A percentile compares a stretch with the other conserved stretches of the same genome.
phyloP scores from a whole-genome alignment of 2,113 vertebrate species.

The human (Homo sapiens) region DNA sequence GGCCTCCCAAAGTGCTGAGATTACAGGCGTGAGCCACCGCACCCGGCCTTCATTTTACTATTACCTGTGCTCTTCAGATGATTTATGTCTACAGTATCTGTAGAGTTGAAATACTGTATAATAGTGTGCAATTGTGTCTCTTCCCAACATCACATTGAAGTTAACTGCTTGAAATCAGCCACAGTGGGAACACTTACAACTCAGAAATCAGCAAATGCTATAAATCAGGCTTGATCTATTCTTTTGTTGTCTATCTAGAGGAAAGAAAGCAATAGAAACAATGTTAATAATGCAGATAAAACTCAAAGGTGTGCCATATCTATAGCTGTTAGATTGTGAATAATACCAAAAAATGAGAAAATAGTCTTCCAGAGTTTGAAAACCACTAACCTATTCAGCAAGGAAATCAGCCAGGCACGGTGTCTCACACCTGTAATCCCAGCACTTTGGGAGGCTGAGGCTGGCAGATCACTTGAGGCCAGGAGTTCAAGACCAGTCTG shows the following conservation, averaged over 20 bases:
- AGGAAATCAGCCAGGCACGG: background rate
- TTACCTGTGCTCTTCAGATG: slow-evolving; percentile 1
- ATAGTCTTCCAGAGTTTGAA: background rate
- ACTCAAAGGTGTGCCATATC: background rate
- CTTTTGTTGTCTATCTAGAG: background rate
- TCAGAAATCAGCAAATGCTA: background rate
- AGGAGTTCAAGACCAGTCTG: too few species aligned
- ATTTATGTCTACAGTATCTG: background rate
- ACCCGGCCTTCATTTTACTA: background rate
- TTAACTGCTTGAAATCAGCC: background rate
- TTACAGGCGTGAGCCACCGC: too few species aligned
- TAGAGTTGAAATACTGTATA: background rate
- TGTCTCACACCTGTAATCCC: too few species aligned
- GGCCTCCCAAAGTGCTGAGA: too few species aligned
- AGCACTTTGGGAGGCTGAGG: too few species aligned
- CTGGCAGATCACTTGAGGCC: too few species aligned
- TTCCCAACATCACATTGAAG: background rate
- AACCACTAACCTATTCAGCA: slow-evolving; percentile 10
- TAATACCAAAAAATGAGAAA: background rate
- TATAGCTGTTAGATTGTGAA: background rate
- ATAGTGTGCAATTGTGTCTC: background rate
- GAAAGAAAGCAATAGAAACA: background rate
- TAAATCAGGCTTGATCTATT: background rate
- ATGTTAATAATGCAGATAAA: background rate
- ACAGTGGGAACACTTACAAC: background rate